Evolutionary conservation across 2,113 vertebrate species (phyloP).

Genomic region (Otis tarda): DNA sequence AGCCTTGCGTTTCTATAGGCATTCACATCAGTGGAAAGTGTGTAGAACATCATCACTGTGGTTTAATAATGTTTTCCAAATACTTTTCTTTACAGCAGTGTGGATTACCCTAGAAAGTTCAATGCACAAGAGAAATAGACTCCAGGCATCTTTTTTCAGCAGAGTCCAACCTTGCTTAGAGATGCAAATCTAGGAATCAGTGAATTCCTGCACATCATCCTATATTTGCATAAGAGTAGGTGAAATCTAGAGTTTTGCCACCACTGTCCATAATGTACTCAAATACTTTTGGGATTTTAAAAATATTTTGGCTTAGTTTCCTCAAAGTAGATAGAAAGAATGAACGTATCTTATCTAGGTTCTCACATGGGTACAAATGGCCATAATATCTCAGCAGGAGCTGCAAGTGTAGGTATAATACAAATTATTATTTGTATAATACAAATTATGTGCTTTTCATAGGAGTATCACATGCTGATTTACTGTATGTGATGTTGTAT

Average conservation of each 20-base stretch:
- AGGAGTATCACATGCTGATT: not conserved
- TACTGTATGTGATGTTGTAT: not conserved
- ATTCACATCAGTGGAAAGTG: not conserved
- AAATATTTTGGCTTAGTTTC: not conserved
- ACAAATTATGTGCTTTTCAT: not conserved
- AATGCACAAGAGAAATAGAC: not conserved
- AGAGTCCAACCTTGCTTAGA: not conserved
- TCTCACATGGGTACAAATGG: not conserved
- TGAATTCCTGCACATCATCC: not conserved
- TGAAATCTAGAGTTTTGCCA: not conserved
- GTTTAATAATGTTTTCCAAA: not conserved
- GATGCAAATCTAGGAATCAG: not conserved
- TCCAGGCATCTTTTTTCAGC: not conserved
- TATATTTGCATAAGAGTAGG: not conserved
- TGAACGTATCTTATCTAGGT: not conserved
- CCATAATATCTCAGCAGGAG: not conserved
- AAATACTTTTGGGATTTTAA: not conserved
- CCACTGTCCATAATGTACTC: rapidly evolving
- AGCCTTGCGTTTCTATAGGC: not conserved
- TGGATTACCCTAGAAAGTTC: not conserved
- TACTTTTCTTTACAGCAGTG: not conserved
- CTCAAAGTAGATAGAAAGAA: not conserved
- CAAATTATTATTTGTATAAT: not conserved
- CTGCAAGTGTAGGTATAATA: not conserved
- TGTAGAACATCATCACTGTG: not conserved